A percentile compares a stretch with the other conserved stretches of the same genome.
Evolutionary conservation across 1,140 invertebrate species (phyloP).

Genomic region (Dreissena polymorpha): DNA sequence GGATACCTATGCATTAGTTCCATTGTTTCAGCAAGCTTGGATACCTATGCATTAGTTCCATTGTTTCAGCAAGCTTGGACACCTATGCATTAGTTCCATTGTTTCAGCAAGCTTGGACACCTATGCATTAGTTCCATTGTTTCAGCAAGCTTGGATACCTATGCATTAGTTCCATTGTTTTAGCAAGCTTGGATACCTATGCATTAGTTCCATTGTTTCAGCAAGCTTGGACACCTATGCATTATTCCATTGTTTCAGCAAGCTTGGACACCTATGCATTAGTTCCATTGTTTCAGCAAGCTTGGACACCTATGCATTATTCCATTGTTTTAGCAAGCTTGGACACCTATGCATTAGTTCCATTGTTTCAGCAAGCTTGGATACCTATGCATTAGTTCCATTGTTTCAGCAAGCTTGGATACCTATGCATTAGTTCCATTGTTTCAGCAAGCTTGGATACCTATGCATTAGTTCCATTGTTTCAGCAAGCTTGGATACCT

Average conservation of each 20-base stretch:
- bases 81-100: neutral
- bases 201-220: conserved; percentile 74
- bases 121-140: neutral
- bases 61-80: conserved; percentile 80
- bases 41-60: neutral
- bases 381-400: neutral
- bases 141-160: conserved; percentile 79
- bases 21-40: conserved; percentile 80
- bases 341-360: neutral
- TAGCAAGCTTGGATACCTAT: neutral
- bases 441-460: conserved; percentile 80
- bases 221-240: conserved; percentile 70
- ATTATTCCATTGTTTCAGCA: conserved; percentile 80
- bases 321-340: neutral
- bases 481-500: conserved; percentile 79
- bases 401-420: conserved; percentile 80
- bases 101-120: conserved; percentile 80
- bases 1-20: neutral
- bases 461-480: neutral
- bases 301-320: neutral
- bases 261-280: neutral
- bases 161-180: neutral
- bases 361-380: conserved; percentile 80
- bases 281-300: conserved; percentile 80
- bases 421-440: neutral